Conservation (phyloP, 2,113 vertebrate species). For the Siniperca chuatsi region DNA sequence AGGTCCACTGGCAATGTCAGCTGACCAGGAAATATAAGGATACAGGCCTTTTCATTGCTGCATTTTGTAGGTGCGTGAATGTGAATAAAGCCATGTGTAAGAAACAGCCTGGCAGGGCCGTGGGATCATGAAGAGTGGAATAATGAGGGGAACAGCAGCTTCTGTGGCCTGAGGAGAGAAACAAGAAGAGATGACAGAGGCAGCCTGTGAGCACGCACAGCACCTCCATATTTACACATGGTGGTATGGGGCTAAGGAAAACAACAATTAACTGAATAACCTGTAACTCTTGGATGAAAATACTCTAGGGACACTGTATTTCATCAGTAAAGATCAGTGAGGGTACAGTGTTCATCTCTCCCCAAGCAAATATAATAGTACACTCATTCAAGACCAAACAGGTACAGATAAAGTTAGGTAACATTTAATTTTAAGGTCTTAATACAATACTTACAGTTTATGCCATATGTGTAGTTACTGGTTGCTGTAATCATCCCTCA, state of each 20-base stretch:
- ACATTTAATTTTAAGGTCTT: not conserved
- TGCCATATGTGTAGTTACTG: not conserved
- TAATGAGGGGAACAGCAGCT: slow-evolving; percentile 48
- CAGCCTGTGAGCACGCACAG: not conserved
- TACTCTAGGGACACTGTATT: not conserved
- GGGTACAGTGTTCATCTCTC: not conserved
- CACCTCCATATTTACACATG: not conserved
- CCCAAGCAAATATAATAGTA: not conserved
- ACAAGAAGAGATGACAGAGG: slow-evolving; percentile 8
- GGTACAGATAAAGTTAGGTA: not conserved
- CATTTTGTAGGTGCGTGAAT: slow-evolving; percentile 19
- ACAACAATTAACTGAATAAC: not conserved
- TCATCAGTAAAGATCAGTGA: not conserved
- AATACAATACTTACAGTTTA: not conserved
- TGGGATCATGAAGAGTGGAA: slow-evolving; percentile 32
- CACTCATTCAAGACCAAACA: not conserved
- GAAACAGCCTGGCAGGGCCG: slow-evolving; percentile 51
- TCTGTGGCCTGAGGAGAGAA: slow-evolving; percentile 62
- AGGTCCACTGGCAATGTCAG: slow-evolving; percentile 18
- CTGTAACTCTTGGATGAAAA: not conserved
- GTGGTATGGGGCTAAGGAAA: not conserved
- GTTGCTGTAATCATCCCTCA: not conserved
- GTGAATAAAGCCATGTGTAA: slow-evolving; percentile 29
- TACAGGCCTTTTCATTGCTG: slow-evolving; percentile 17
- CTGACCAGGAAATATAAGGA: slow-evolving; percentile 24